Base-by-base conservation (phyloP, 2,113 vertebrate species). In the Etheostoma cragini region DNA sequence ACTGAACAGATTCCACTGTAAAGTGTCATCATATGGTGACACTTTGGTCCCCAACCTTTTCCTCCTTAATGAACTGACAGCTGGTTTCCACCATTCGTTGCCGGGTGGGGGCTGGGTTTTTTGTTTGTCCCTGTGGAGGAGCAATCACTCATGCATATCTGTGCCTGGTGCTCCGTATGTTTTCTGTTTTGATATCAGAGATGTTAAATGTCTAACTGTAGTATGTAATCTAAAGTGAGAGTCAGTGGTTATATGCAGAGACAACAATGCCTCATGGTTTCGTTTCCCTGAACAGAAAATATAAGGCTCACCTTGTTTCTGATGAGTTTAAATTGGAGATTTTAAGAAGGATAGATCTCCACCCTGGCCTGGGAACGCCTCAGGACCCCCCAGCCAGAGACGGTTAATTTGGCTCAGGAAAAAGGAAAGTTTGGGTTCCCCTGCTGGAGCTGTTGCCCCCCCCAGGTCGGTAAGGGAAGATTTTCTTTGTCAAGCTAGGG, bases 61-160 rank as follows among this genome's bases (percentile, higher is more conserved):
- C 57, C 84, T 76, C 57, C 69, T 8, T 49, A 76, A 57, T 77
- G 70, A 87, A 22, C 64, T 10, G 64, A 79, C 84, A 89, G 84
- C 61, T 83, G 84, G 84, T 69, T 50, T 35, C 61, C 70, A 35
- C 70, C 74, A 70, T 47, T 35, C n/a, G 5, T 62, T 69, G 19
- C 8, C 22, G 30, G 24, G 46, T 75, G 74, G 72, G 83, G 49
- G 76, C 57, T 62, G 72, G 24, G 17, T 22, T 73, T 67, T 49
- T 79, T 54, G 52, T 79, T 79, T 54, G 57, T 79, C 52, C 64
- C 57, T 42, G 12, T 75, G 58, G 30, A 65, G 24, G 46, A 54
- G 64, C 11, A 54, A 58, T 75, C 62, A 57, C 22, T 72, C 74
- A 72, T 72, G 60, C 71, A 72, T 74, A 62, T 64, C 24, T 65